Evolutionary conservation across 2,797 vertebrate species (phyloP).

Genomic region (Acrossocheilus fasciatus): DNA sequence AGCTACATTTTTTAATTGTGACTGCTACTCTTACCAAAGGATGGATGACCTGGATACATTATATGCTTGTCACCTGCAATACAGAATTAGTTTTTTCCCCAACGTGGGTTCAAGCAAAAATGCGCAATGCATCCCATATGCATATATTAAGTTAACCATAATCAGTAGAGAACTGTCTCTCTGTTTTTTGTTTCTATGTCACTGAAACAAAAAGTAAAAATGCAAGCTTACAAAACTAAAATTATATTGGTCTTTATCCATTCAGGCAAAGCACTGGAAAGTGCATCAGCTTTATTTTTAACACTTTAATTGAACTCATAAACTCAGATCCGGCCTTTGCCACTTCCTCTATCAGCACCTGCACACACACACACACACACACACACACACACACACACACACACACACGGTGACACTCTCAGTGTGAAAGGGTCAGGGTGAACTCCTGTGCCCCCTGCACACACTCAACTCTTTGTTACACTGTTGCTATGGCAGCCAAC

Average conservation of each 20-base stretch:
- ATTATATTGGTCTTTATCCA: not conserved
- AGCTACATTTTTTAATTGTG: no score
- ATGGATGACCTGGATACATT: not conserved
- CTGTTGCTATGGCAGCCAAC: constrained; percentile 56
- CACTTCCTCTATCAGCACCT: constrained; percentile 9
- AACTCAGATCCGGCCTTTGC: not conserved
- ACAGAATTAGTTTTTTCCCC: not conserved
- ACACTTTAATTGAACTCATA: constrained; percentile 4
- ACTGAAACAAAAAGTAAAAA: constrained; percentile 16
- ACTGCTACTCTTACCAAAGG: no score
- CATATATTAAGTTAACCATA: not conserved
- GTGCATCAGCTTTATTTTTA: constrained; percentile 32
- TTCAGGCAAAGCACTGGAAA: not conserved
- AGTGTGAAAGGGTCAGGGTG: constrained; percentile 45
- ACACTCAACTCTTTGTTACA: constrained; percentile 66
- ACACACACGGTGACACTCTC: constrained; percentile 42
- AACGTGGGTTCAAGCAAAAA: not conserved
- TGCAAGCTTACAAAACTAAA: not conserved
- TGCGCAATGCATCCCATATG: constrained; percentile 1
- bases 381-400: constrained; percentile 25
- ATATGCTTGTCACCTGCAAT: not conserved
- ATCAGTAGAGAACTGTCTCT: not conserved
- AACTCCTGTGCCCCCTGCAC: constrained; percentile 58
- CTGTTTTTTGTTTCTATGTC: constrained; percentile 31
- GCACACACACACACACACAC: constrained; percentile 27